Evolutionary conservation across 2,113 vertebrate genomes (phyloP).

Genomic region (Pelobates fuscus): DNA sequence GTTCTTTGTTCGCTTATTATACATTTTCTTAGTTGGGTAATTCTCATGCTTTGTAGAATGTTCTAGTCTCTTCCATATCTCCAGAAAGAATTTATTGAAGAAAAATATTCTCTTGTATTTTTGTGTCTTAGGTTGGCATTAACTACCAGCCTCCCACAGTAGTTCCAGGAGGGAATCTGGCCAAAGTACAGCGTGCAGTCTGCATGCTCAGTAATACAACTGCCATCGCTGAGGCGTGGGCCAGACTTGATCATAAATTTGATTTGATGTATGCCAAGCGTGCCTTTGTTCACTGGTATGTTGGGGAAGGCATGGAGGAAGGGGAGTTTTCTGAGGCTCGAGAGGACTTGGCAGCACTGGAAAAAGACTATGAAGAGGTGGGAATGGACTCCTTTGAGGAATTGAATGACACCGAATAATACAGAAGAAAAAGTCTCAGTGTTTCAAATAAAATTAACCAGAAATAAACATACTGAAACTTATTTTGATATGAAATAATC

Average conservation of each 20-base stretch:
- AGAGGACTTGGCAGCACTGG: conserved; percentile 77
- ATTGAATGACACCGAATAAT: conserved; percentile 70
- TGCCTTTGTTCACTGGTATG: conserved; percentile 80
- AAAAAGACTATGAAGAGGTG: conserved; percentile 81
- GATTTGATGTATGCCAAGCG: conserved; percentile 79
- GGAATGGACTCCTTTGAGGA: conserved; percentile 75
- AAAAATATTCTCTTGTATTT: conserved; percentile 17
- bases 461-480: conserved; percentile 2
- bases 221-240: conserved; percentile 75
- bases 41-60: too few species aligned
- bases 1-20: too few species aligned
- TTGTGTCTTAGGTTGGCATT: conserved; percentile 70
- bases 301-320: conserved; percentile 80
- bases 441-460: background rate
- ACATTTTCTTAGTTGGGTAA: too few species aligned
- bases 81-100: too few species aligned
- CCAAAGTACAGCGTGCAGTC: conserved; percentile 71
- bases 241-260: conserved; percentile 75
- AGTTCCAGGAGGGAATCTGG: conserved; percentile 73
- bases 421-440: conserved; percentile 53
- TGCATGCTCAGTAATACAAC: conserved; percentile 82
- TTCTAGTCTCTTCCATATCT: too few species aligned
- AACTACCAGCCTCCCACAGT: conserved; percentile 76
- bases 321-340: conserved; percentile 77
- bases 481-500: background rate